Evolutionary conservation across 1,140 invertebrate genomes (phyloP).

Genomic region (Conus betulinus): DNA sequence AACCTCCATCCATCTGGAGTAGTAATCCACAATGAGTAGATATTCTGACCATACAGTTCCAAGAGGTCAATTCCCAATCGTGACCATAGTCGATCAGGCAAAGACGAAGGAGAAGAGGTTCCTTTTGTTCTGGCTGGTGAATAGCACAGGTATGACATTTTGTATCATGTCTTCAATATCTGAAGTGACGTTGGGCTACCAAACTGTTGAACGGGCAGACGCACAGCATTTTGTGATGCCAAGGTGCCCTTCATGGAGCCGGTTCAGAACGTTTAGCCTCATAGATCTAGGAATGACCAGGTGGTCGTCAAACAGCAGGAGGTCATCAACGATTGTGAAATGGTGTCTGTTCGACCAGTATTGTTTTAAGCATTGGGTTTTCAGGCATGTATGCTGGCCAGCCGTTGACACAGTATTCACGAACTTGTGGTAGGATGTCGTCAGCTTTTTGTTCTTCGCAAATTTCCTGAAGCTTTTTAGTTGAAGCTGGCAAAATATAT

Average conservation of each 20-base stretch:
- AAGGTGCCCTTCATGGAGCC: conserved; percentile 42
- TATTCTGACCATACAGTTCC: conserved; percentile 33
- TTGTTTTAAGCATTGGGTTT: background rate
- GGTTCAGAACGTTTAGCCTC: conserved; percentile 17
- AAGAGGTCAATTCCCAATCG: conserved; percentile 33
- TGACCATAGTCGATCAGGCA: conserved; percentile 34
- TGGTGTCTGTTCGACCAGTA: conserved; percentile 18
- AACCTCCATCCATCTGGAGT: conserved; percentile 42
- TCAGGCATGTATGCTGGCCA: too few species aligned
- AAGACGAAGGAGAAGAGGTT: conserved; percentile 38
- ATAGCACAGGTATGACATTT: too few species aligned
- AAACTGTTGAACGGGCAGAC: too few species aligned
- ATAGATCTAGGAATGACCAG: conserved; percentile 43
- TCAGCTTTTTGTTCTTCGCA: too few species aligned
- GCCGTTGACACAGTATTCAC: too few species aligned
- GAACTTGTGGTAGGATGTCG: too few species aligned
- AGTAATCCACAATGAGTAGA: conserved; percentile 47
- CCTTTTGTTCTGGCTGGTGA: conserved; percentile 20
- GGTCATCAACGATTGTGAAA: background rate
- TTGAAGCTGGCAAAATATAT: background rate
- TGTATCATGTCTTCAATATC: too few species aligned
- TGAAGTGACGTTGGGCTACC: too few species aligned
- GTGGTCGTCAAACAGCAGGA: background rate
- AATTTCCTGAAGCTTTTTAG: too few species aligned
- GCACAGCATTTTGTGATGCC: conserved; percentile 32